These are phyloP conservation scores for Pampus argenteus DNA, from an alignment of 2,797 vertebrate genomes.

Conservation along the genomic window DNA sequence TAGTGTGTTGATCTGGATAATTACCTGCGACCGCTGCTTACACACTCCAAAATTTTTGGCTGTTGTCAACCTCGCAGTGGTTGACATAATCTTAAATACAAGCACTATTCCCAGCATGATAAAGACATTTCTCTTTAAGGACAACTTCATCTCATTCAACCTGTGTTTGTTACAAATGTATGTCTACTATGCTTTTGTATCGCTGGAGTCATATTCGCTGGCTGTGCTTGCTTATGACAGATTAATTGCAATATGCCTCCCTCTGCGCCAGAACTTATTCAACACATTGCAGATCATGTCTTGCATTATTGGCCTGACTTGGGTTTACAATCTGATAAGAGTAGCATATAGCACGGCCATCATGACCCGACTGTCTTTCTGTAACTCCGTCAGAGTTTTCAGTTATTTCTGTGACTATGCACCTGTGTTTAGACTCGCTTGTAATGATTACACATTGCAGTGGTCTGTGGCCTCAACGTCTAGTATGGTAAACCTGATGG, in stretches of 20 bases:
- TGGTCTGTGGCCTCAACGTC: conserved; percentile 49
- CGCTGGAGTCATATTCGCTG: conserved; percentile 70
- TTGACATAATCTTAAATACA: conserved; percentile 72
- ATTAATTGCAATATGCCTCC: conserved; percentile 81
- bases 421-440: conserved; percentile 78
- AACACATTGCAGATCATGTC: conserved; percentile 74
- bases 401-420: conserved; percentile 83
- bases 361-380: conserved; percentile 76
- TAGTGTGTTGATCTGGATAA: conserved; percentile 66
- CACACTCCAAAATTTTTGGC: conserved; percentile 80
- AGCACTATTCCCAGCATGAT: conserved; percentile 78
- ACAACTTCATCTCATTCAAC: conserved; percentile 78
- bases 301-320: conserved; percentile 60
- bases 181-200: conserved; percentile 58
- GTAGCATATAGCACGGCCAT: background rate
- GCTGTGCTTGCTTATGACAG: conserved; percentile 79
- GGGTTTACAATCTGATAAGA: conserved; percentile 19
- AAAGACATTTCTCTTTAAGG: conserved; percentile 68
- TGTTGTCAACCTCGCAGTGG: conserved; percentile 74
- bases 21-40: conserved; percentile 59
- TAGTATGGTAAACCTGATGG: background rate
- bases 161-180: conserved; percentile 78
- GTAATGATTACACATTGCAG: conserved; percentile 70
- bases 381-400: conserved; percentile 70
- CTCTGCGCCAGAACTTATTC: conserved; percentile 71